Evolutionary conservation across 2,113 vertebrate species (phyloP), one percentile per base, ranked within the genome.

Genomic region (Planiliza haematocheilus): DNA sequence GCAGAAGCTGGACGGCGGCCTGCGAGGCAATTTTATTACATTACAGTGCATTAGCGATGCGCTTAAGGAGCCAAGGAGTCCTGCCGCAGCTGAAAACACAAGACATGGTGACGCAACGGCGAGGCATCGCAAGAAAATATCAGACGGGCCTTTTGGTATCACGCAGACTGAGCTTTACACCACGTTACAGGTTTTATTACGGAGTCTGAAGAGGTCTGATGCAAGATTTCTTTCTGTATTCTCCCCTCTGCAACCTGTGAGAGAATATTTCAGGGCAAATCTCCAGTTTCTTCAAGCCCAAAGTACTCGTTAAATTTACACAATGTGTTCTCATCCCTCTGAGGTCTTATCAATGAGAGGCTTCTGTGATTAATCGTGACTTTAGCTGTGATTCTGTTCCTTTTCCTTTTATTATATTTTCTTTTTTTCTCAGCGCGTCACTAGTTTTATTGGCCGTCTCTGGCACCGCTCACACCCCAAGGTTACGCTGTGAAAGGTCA

Each of bases 401-500:
- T 38, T n/a, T n/a, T 16, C 8, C 2, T 5, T 5, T 30, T 30
- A 3, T 65, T 10, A 21, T 14, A n/a, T 30, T 30, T 30, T 30
- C 2, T 30, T 30, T 30, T 30, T 30, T 30, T 5, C 24, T 30
- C 24, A 30, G 17, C 9, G 17, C n/a, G 50, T 65, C 6, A 5
- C 12, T 38, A 20, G 34, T 49, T 56, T 63, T n/a, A 24, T 59
- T 52, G 38, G 50, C 20, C 46, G 16, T 46, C 70, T 37, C 39
- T 56, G 56, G 50, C 64, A 3, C 48, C 6, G 50, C 17, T 56
- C 10, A 6, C 41, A 14, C 8, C 36, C 7, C 62, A 74, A 82
- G 77, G 83, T 86, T 50, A 68, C 38, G 1, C 10, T 61, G 36
- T 46, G 63, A 69, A 70, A 73, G 82, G 82, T 80, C 21, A 21